These are phyloP conservation scores for Yasuhikotakia modesta DNA, from an alignment of 2,797 vertebrate species.

Conservation along the genomic window DNA sequence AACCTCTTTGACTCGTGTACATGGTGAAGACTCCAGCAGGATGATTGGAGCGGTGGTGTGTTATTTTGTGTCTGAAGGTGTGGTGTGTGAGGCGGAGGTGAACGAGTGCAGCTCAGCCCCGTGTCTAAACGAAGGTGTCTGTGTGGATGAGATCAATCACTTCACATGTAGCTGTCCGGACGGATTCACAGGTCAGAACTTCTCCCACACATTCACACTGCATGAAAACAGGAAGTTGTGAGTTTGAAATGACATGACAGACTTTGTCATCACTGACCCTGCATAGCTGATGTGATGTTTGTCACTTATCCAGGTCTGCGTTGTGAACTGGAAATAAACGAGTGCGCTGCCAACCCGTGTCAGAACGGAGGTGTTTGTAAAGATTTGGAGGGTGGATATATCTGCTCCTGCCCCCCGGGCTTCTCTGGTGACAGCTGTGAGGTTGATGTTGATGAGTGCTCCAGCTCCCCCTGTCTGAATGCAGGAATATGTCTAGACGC, in stretches of 20 bases:
- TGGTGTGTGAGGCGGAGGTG: conserved; percentile 87
- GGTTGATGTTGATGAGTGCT: conserved; percentile 88
- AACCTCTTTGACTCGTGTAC: conserved; percentile 35
- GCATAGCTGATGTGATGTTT: not conserved
- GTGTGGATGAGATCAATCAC: conserved; percentile 83
- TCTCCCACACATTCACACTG: too few species aligned
- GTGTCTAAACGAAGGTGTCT: conserved; percentile 87
- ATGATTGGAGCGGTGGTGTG: conserved; percentile 22
- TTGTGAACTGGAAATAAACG: conserved; percentile 90
- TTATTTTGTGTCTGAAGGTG: conserved; percentile 72
- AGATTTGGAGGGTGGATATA: conserved; percentile 83
- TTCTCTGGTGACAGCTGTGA: conserved; percentile 88
- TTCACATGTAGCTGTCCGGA: conserved; percentile 84
- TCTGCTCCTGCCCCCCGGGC: conserved; percentile 84
- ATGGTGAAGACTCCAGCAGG: conserved; percentile 50
- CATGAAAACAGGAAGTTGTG: too few species aligned
- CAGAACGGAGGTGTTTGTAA: conserved; percentile 86
- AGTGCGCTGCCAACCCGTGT: conserved; percentile 90
- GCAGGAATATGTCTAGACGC: conserved; percentile 88
- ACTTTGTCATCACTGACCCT: too few species aligned
- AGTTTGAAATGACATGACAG: too few species aligned
- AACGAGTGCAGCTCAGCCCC: conserved; percentile 91
- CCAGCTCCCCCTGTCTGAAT: conserved; percentile 89
- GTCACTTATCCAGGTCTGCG: conserved; percentile 73
- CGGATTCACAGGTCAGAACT: conserved; percentile 84